Conservation (phyloP, 2,888 invertebrate species). For the Epinotia bilunana region DNA sequence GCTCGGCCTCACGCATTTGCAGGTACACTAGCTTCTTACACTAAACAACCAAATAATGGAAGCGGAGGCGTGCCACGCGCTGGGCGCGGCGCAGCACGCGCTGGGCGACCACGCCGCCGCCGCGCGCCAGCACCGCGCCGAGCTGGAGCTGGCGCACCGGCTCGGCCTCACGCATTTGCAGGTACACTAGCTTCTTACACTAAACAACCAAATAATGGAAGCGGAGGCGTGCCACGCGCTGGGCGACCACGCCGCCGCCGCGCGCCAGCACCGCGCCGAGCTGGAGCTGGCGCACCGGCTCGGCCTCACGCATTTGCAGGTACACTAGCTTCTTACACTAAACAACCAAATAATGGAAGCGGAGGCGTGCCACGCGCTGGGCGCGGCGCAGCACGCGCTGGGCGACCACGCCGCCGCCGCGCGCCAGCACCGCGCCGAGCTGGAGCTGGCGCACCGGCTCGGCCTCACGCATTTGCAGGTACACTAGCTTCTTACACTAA, state of each 20-base stretch:
- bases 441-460: slow-evolving; percentile 91
- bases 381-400: slow-evolving; percentile 95
- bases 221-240: slow-evolving; percentile 96
- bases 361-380: slow-evolving; percentile 95
- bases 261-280: slow-evolving; percentile 92
- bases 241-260: slow-evolving; percentile 92
- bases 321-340: slow-evolving; percentile 71
- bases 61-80: slow-evolving; percentile 94
- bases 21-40: slow-evolving; percentile 84
- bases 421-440: slow-evolving; percentile 91
- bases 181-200: slow-evolving; percentile 80
- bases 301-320: slow-evolving; percentile 89
- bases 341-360: slow-evolving; percentile 95
- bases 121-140: slow-evolving; percentile 91
- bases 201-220: slow-evolving; percentile 93
- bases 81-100: slow-evolving; percentile 95
- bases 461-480: slow-evolving; percentile 90
- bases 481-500: slow-evolving; percentile 69
- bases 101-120: slow-evolving; percentile 95
- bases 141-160: slow-evolving; percentile 92
- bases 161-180: slow-evolving; percentile 89
- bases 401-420: slow-evolving; percentile 93
- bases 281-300: slow-evolving; percentile 92
- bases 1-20: slow-evolving; percentile 88
- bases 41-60: slow-evolving; percentile 93